A percentile compares a stretch with the other conserved stretches of the same genome.
phyloP scores from a whole-genome alignment of 2,113 vertebrate genomes.

The Ploceus nigricollis region DNA sequence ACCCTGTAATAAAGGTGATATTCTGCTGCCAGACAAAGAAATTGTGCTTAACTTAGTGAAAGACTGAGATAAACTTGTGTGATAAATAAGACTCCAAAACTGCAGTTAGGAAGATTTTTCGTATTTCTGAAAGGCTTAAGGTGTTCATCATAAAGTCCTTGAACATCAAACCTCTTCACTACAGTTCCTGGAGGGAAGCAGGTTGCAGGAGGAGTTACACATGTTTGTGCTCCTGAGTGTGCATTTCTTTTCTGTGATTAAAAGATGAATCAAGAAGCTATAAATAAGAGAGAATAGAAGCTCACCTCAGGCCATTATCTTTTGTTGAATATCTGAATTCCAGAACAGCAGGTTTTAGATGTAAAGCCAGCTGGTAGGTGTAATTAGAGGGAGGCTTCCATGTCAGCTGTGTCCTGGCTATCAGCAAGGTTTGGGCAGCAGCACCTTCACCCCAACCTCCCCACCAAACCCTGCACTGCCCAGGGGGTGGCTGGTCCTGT shows the following conservation, averaged over 20 bases:
- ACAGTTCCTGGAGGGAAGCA: constrained; percentile 63
- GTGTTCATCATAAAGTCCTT: constrained; percentile 62
- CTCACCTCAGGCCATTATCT: not conserved
- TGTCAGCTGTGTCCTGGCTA: not conserved
- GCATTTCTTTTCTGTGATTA: constrained; percentile 64
- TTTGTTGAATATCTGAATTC: constrained; percentile 68
- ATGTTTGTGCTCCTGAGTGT: constrained; percentile 48
- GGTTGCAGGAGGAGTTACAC: constrained; percentile 66
- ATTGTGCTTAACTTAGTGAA: constrained; percentile 57
- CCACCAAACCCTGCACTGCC: not conserved
- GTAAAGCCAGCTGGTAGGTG: constrained; percentile 68
- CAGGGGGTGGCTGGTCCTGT: constrained; percentile 61
- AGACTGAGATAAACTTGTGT: constrained; percentile 53
- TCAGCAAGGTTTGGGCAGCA: not conserved
- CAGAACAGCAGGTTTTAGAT: constrained; percentile 62
- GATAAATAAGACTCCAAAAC: constrained; percentile 81
- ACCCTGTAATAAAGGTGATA: constrained; percentile 44
- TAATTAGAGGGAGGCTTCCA: constrained; percentile 67
- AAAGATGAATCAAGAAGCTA: constrained; percentile 75
- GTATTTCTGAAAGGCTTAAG: constrained; percentile 68
- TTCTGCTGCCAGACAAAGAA: constrained; percentile 79
- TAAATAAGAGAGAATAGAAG: constrained; percentile 64
- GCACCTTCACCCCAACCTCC: rapidly evolving
- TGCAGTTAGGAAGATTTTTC: constrained; percentile 65
- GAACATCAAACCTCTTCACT: constrained; percentile 77